Evolutionary conservation across 2,113 vertebrate species (phyloP).

Genomic region (Myodes glareolus): DNA sequence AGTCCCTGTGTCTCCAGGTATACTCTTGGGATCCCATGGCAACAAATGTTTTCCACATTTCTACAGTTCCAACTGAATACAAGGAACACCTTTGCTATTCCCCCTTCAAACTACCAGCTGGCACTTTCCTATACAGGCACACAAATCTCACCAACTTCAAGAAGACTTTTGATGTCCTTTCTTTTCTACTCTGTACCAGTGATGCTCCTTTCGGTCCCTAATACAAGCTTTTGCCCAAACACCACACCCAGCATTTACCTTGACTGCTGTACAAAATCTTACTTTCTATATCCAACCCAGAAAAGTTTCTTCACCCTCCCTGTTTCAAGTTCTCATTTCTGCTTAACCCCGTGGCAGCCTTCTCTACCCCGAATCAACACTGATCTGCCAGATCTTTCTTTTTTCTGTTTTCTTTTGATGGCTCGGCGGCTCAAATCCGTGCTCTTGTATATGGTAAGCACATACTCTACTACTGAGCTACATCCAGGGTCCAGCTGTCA

Average conservation of each 20-base stretch:
- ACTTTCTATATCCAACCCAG: background rate
- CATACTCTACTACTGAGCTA: background rate
- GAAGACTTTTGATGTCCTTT: background rate
- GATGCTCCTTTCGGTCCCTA: background rate
- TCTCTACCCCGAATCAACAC: background rate
- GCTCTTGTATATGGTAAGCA: background rate
- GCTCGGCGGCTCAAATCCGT: background rate
- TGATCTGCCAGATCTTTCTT: background rate
- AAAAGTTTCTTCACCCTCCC: background rate
- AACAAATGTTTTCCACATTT: background rate
- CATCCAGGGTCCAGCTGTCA: background rate
- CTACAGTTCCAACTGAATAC: background rate
- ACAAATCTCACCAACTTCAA: background rate
- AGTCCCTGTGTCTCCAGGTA: fast-evolving
- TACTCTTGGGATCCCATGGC: too few species aligned
- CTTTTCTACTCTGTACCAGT: background rate
- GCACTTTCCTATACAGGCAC: background rate
- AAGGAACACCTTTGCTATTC: background rate
- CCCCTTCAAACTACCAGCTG: background rate
- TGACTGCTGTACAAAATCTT: background rate
- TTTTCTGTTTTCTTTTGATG: background rate
- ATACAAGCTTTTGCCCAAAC: background rate
- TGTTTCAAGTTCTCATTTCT: background rate
- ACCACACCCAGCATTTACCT: background rate
- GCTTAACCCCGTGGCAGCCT: background rate